These are phyloP conservation scores for Ceratina australensis DNA, from an alignment of 1,140 invertebrate genomes.

Conservation along the genomic window DNA sequence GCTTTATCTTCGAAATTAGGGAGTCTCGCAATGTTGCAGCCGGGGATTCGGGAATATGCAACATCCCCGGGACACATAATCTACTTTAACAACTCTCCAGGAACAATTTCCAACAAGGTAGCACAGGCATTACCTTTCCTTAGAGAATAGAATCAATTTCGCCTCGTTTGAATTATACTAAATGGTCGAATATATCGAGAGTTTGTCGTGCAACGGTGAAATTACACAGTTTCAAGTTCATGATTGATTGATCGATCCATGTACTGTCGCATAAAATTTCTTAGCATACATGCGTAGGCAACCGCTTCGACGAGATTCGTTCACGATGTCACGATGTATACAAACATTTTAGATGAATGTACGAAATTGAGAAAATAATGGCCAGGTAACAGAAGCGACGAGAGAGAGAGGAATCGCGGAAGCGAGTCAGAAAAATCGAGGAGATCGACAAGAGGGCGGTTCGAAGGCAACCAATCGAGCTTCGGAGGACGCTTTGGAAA, in stretches of 20 bases:
- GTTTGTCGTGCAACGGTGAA: not conserved
- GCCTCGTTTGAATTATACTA: constrained; percentile 4
- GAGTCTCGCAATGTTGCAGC: not conserved
- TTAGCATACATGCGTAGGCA: no score
- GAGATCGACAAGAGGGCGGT: not conserved
- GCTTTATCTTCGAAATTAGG: constrained; percentile 11
- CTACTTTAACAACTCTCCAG: constrained; percentile 18
- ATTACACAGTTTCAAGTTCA: no score
- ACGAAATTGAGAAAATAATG: no score
- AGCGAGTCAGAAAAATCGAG: not conserved
- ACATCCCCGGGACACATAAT: constrained; percentile 13
- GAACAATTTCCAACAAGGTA: not conserved
- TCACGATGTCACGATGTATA: no score
- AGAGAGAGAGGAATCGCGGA: no score
- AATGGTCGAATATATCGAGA: constrained; percentile 4
- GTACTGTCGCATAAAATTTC: no score
- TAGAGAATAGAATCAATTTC: constrained; percentile 10
- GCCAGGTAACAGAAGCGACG: no score
- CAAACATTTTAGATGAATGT: no score
- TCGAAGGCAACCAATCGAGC: constrained; percentile 39
- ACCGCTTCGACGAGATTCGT: no score
- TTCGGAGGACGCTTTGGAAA: constrained; percentile 29
- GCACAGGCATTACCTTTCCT: not conserved
- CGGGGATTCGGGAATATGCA: not conserved
- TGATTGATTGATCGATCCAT: no score